A percentile compares a stretch with the other conserved stretches of the same genome.
Evolutionary conservation across 2,888 invertebrate species (phyloP).

Genomic region (Harpalus rufipes): DNA sequence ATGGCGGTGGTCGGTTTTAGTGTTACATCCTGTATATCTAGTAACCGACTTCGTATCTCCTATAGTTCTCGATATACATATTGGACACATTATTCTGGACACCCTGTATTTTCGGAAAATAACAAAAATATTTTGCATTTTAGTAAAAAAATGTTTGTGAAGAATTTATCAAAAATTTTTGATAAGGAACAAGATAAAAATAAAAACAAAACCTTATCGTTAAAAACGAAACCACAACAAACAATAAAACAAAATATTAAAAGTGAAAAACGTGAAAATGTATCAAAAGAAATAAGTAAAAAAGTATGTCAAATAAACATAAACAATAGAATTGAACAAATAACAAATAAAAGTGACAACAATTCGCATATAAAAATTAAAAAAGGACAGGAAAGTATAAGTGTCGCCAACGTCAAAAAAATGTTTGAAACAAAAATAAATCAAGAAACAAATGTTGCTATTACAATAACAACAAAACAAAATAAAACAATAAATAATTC

Average conservation of each 20-base stretch:
- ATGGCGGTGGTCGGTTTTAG: too few relatives aligned
- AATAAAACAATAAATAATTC: too few relatives aligned
- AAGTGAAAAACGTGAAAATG: not conserved
- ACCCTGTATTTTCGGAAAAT: too few relatives aligned
- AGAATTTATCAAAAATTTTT: not conserved
- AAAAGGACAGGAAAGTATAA: not conserved
- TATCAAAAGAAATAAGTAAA: not conserved
- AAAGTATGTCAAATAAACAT: not conserved
- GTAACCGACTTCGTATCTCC: too few relatives aligned
- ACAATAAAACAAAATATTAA: not conserved
- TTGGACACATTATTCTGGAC: too few relatives aligned
- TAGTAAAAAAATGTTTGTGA: slow-evolving; percentile 17
- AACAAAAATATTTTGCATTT: not conserved
- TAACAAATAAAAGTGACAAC: not conserved
- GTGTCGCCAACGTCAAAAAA: not conserved
- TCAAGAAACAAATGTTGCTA: not conserved
- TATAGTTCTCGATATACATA: too few relatives aligned
- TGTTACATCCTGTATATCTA: too few relatives aligned
- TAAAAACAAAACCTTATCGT: not conserved
- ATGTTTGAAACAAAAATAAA: slow-evolving; percentile 1
- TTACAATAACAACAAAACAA: not conserved
- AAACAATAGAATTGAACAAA: not conserved
- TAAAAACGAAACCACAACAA: slow-evolving; percentile 1
- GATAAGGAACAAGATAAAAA: not conserved
- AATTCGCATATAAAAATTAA: not conserved